Conservation (phyloP, 2,888 invertebrate genomes). For the Drosophila peninsularis region DNA sequence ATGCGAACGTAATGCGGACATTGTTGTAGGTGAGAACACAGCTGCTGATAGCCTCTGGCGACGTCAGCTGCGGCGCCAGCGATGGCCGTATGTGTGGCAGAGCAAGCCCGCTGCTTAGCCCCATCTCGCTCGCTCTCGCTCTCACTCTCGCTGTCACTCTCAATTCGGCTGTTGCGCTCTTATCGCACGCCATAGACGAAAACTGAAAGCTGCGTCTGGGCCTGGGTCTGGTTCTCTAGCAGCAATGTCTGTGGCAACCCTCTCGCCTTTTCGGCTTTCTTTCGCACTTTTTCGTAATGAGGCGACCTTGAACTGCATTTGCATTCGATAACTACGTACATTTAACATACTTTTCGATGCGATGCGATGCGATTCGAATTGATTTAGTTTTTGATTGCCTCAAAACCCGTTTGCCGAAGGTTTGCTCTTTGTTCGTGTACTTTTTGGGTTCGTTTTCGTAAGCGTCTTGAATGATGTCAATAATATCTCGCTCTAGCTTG, state of each 20-base stretch:
- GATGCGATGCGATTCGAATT: slow-evolving; percentile 7
- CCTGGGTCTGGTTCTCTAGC: too few relatives aligned
- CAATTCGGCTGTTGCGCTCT: neutral
- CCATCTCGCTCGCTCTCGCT: neutral
- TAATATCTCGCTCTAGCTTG: slow-evolving; percentile 15
- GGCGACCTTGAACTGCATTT: slow-evolving; percentile 65
- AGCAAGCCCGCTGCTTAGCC: neutral
- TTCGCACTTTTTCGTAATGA: neutral
- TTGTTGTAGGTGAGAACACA: slow-evolving; percentile 23
- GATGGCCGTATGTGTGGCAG: slow-evolving; percentile 8
- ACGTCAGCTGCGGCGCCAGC: slow-evolving; percentile 12
- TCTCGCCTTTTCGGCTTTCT: neutral
- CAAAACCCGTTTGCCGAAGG: slow-evolving; percentile 50
- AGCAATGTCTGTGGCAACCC: slow-evolving; percentile 5
- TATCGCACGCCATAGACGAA: slow-evolving; percentile 3
- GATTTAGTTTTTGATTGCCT: slow-evolving; percentile 35
- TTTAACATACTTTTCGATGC: neutral
- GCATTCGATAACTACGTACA: slow-evolving; percentile 1
- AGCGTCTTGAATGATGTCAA: slow-evolving; percentile 18
- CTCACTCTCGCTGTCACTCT: neutral
- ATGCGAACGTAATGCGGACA: slow-evolving; percentile 8
- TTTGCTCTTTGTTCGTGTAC: slow-evolving; percentile 8
- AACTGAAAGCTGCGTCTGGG: neutral
- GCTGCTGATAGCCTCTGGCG: slow-evolving; percentile 31
- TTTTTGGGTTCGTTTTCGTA: slow-evolving; percentile 1